Conservation (phyloP, 2,797 vertebrate species). For the Furcifer pardalis region DNA sequence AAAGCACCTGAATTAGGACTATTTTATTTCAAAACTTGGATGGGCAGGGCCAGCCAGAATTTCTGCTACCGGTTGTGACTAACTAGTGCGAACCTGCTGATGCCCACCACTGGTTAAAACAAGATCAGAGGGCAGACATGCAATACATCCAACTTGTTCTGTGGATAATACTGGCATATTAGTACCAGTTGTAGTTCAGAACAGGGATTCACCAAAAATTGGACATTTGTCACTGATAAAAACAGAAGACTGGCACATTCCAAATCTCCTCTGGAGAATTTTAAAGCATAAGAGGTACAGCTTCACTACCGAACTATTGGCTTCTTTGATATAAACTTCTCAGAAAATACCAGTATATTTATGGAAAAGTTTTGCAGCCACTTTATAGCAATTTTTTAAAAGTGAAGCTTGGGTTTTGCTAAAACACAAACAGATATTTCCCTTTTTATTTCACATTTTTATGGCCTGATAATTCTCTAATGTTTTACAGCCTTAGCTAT, state of each 20-base stretch:
- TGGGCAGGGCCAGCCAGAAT: no score
- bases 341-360: conserved; percentile 20
- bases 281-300: background rate
- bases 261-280: background rate
- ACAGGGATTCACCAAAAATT: background rate
- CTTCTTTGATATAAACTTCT: background rate
- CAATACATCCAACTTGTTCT: background rate
- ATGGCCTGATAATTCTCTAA: conserved; percentile 14
- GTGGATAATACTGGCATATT: background rate
- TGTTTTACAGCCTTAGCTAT: conserved; percentile 34
- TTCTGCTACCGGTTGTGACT: no score
- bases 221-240: background rate
- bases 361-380: background rate
- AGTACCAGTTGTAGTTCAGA: background rate
- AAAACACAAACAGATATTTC: background rate
- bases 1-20: no score
- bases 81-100: no score
- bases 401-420: background rate
- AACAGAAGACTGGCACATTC: background rate
- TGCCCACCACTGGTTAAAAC: no score
- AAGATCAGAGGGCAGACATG: background rate
- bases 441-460: conserved; percentile 2
- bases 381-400: background rate
- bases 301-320: background rate
- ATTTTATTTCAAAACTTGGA: no score